Percentiles rank a stretch among this genome's conserved stretches.
phyloP scores from a whole-genome alignment of 2,797 vertebrate genomes.

The Lepidocolaptes lacrymiger region DNA sequence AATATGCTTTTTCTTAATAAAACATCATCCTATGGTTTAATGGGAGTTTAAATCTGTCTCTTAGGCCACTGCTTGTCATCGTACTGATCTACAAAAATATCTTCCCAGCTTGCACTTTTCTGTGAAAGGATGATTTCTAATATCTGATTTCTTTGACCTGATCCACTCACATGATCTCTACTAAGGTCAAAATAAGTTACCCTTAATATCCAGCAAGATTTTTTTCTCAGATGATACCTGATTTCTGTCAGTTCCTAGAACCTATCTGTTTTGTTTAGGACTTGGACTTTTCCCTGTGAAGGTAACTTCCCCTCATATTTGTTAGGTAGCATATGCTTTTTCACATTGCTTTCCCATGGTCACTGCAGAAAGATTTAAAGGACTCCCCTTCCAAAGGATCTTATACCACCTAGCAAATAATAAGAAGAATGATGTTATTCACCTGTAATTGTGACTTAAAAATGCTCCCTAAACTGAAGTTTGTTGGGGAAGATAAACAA shows the following conservation, averaged over 20 bases:
- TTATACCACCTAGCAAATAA: not conserved
- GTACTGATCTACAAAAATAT: not conserved
- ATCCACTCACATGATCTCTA: not conserved
- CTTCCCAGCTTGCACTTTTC: not conserved
- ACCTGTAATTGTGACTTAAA: not conserved
- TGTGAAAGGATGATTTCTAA: not conserved
- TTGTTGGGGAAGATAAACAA: too few relatives aligned
- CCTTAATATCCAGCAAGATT: not conserved
- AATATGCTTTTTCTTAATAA: not conserved
- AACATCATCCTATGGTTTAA: not conserved
- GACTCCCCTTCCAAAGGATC: not conserved
- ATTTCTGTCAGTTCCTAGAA: not conserved
- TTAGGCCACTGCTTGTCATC: not conserved
- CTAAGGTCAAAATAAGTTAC: not conserved
- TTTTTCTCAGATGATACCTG: not conserved
- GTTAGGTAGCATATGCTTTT: not conserved
- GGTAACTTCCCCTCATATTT: not conserved
- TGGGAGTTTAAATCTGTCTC: not conserved
- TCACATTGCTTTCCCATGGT: not conserved
- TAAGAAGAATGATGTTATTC: not conserved
- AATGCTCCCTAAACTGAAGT: not conserved
- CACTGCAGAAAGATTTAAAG: not conserved
- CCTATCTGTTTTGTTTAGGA: not conserved
- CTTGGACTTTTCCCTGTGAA: not conserved
- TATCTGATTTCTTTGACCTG: not conserved